These are phyloP conservation scores for Polyboroides typus DNA, from an alignment of 2,797 vertebrate species.

Conservation along the genomic window DNA sequence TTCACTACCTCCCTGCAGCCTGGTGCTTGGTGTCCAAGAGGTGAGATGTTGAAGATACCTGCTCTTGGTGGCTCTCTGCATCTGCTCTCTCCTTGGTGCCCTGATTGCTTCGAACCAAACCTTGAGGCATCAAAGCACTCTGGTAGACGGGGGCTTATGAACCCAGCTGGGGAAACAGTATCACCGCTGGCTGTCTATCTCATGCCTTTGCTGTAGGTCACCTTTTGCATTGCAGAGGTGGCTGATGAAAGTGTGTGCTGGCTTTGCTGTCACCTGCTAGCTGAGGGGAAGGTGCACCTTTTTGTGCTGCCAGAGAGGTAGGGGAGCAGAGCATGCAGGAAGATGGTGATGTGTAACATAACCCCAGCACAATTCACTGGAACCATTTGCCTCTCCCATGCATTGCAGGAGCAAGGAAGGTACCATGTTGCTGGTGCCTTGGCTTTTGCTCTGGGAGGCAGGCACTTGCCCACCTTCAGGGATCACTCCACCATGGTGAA, in stretches of 20 bases:
- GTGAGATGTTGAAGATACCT: not conserved
- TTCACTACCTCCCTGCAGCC: not conserved
- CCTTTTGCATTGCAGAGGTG: not conserved
- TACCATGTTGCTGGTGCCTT: not conserved
- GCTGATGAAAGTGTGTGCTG: not conserved
- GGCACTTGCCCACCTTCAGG: not conserved
- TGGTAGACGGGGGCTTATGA: not conserved
- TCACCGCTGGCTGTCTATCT: not conserved
- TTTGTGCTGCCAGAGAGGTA: not conserved
- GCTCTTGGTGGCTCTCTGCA: not conserved
- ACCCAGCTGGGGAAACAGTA: not conserved
- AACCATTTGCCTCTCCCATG: not conserved
- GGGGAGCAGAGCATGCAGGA: accelerated
- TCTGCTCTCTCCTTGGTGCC: not conserved
- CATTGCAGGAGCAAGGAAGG: not conserved
- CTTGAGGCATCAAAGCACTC: not conserved
- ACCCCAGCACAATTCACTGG: accelerated
- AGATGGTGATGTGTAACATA: not conserved
- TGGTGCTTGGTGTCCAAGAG: not conserved
- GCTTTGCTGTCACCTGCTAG: not conserved
- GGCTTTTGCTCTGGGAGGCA: not conserved
- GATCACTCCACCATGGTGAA: not conserved
- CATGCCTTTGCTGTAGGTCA: not conserved
- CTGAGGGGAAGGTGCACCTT: not conserved
- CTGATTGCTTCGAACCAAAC: not conserved